Percentiles rank a stretch among this genome's conserved stretches.
Evolutionary conservation across 2,113 vertebrate genomes (phyloP).

Genomic region (Mustela lutreola): DNA sequence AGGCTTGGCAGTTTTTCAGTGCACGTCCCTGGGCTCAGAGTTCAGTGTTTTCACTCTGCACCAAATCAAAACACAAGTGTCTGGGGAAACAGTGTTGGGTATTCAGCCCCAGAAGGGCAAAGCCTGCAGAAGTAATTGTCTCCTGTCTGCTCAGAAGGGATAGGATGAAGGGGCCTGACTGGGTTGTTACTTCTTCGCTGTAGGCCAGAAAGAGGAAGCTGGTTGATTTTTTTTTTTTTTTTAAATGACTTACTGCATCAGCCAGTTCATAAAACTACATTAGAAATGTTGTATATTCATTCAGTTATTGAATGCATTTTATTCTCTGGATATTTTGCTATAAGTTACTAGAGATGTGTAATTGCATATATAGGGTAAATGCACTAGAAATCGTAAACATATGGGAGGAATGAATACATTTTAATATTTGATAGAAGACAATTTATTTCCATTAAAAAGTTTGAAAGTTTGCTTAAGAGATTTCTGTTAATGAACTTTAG

Average conservation of each 20-base stretch:
- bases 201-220: not conserved
- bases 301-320: not conserved
- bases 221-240: not conserved
- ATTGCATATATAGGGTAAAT: not conserved
- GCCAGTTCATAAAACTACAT: not conserved
- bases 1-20: not conserved
- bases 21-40: not conserved
- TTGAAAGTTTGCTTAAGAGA: not conserved
- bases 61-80: not conserved
- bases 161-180: too few species aligned
- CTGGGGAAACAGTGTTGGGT: not conserved
- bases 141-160: not conserved
- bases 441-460: not conserved
- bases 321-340: conserved; percentile 8
- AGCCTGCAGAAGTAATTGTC: not conserved
- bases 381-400: not conserved
- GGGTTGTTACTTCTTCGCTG: not conserved
- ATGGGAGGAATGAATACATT: not conserved
- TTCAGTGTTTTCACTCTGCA: not conserved
- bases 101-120: not conserved
- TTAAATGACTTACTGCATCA: not conserved
- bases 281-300: not conserved
- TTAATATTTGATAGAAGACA: not conserved
- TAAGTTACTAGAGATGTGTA: not conserved
- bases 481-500: conserved; percentile 13